These are phyloP conservation scores for Germaria angustata DNA, from an alignment of 2,888 invertebrate species.

Conservation along the genomic window DNA sequence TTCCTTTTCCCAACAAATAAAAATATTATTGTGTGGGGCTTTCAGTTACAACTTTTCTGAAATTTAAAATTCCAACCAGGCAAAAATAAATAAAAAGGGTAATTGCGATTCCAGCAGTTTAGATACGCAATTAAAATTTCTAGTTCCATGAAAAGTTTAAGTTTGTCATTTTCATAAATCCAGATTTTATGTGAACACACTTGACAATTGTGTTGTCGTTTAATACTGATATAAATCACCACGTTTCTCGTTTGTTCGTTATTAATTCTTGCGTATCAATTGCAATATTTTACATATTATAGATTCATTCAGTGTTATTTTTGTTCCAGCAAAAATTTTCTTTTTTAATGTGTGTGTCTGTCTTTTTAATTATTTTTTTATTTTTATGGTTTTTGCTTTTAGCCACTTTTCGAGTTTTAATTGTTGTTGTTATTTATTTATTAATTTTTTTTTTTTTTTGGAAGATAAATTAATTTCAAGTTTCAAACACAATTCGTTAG, in stretches of 20 bases:
- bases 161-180: background rate
- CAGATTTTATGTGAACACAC: slow-evolving; percentile 32
- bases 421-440: no score
- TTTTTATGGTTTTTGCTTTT: slow-evolving; percentile 8
- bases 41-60: no score
- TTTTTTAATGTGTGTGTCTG: no score
- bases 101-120: no score
- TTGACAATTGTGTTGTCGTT: slow-evolving; percentile 15
- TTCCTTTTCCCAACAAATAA: no score
- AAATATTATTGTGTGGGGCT: no score
- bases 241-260: slow-evolving; percentile 26
- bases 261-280: slow-evolving; percentile 24
- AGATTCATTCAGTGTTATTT: background rate
- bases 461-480: slow-evolving; percentile 8
- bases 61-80: no score
- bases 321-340: slow-evolving; percentile 13
- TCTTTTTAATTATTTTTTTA: slow-evolving; percentile 7
- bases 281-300: slow-evolving; percentile 2
- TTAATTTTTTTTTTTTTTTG: slow-evolving; percentile 19
- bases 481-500: slow-evolving; percentile 4
- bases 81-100: no score
- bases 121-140: no score
- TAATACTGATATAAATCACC: slow-evolving; percentile 26
- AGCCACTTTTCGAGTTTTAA: no score
- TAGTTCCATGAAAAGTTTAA: no score